Conservation (phyloP, 2,888 invertebrate species). For the Ctena decussata region DNA sequence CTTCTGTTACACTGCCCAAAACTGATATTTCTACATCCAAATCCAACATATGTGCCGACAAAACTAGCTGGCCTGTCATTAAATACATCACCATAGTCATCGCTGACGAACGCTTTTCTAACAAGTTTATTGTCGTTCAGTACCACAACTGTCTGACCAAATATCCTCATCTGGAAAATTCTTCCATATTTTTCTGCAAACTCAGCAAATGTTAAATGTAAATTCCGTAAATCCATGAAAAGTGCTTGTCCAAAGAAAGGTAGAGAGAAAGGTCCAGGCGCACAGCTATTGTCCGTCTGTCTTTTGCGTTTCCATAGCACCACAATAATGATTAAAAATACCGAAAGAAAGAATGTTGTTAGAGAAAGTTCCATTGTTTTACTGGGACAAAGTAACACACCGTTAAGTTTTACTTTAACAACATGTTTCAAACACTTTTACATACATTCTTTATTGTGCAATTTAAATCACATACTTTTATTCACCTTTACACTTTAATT, state of each 20-base stretch:
- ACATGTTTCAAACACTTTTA: too few species aligned
- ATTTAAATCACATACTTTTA: too few species aligned
- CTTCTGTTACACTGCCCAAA: too few species aligned
- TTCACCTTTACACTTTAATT: too few species aligned
- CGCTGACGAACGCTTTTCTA: constrained; percentile 18
- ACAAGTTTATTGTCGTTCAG: constrained; percentile 27
- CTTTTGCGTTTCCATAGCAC: too few species aligned
- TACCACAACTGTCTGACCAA: constrained; percentile 30
- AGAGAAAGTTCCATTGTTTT: too few species aligned
- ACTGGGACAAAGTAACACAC: too few species aligned
- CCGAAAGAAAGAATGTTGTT: too few species aligned
- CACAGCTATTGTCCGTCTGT: too few species aligned
- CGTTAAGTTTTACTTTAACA: too few species aligned
- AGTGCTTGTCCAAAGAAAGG: constrained; percentile 22
- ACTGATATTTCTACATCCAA: background rate
- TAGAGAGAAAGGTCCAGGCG: constrained; percentile 19
- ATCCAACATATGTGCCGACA: background rate
- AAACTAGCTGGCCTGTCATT: constrained; percentile 22
- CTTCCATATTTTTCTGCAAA: constrained; percentile 27
- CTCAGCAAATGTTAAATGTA: constrained; percentile 32
- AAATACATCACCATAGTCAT: constrained; percentile 11
- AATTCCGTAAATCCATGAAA: constrained; percentile 1
- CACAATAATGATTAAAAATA: too few species aligned
- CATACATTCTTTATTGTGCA: too few species aligned
- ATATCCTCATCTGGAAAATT: constrained; percentile 15